These are phyloP conservation scores for Aphrophora alni DNA, from an alignment of 2,888 invertebrate genomes.

Conservation along the genomic window DNA sequence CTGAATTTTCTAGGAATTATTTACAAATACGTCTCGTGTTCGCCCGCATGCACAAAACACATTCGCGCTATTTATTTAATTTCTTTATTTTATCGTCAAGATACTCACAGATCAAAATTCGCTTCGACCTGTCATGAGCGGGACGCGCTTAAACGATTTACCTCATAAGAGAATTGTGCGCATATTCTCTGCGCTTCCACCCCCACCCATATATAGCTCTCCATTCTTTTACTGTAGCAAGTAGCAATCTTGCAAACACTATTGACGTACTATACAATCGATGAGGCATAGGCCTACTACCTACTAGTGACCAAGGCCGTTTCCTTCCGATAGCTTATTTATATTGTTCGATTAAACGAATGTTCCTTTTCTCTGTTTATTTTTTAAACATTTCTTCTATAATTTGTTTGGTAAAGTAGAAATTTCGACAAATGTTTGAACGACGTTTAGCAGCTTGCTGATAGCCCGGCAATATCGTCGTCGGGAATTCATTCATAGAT, in stretches of 20 bases:
- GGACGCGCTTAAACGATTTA: neutral
- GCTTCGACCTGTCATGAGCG: no score
- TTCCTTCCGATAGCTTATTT: neutral
- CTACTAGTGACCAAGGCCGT: neutral
- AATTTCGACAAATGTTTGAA: neutral
- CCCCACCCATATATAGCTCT: neutral
- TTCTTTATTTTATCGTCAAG: no score
- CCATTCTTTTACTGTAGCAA: slow-evolving; percentile 6
- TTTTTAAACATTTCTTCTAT: neutral
- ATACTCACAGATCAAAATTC: no score
- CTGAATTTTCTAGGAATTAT: no score
- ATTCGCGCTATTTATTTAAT: no score
- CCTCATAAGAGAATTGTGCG: neutral
- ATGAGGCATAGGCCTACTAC: neutral
- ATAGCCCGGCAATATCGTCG: neutral
- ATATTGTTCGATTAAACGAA: neutral
- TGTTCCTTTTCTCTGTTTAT: no score
- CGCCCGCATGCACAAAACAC: no score
- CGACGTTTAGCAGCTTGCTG: neutral
- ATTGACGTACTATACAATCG: neutral
- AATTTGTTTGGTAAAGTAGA: neutral
- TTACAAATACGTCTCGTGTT: no score
- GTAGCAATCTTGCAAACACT: neutral
- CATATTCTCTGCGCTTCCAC: neutral
- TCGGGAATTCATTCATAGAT: neutral